Conservation (phyloP, 2,888 invertebrate genomes). For the Oegoconia quadripuncta region DNA sequence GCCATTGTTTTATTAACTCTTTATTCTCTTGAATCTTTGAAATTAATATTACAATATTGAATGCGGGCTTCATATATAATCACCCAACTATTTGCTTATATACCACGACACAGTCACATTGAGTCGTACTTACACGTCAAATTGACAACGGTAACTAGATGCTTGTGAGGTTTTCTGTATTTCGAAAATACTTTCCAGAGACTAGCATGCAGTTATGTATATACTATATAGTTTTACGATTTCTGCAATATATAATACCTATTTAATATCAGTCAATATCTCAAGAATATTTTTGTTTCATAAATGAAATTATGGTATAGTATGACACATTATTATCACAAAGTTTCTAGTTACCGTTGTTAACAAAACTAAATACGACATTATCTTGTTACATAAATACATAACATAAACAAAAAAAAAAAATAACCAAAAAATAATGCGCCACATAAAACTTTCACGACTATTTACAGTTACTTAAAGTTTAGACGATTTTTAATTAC, state of each 20-base stretch:
- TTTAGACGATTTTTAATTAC: constrained; percentile 65
- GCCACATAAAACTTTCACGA: constrained; percentile 76
- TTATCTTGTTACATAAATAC: constrained; percentile 69
- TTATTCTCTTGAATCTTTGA: constrained; percentile 78
- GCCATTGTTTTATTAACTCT: constrained; percentile 71
- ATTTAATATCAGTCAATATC: no score
- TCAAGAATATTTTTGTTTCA: no score
- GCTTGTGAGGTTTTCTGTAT: constrained; percentile 3
- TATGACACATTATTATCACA: constrained; percentile 13
- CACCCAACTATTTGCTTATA: constrained; percentile 77
- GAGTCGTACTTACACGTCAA: constrained; percentile 45
- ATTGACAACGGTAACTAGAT: constrained; percentile 41
- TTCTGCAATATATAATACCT: no score
- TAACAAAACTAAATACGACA: constrained; percentile 46
- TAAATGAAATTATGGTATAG: no score
- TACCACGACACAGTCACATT: constrained; percentile 75
- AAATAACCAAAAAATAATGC: constrained; percentile 66
- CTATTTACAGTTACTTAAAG: constrained; percentile 72
- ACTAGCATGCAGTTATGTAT: no score
- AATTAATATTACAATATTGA: constrained; percentile 79
- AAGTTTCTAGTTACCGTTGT: constrained; percentile 36
- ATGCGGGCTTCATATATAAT: constrained; percentile 77
- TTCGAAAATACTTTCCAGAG: no score
- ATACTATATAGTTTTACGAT: no score
- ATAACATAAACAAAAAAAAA: constrained; percentile 66